These are phyloP conservation scores for Formica exsecta DNA, from an alignment of 1,140 invertebrate species.

Conservation along the genomic window DNA sequence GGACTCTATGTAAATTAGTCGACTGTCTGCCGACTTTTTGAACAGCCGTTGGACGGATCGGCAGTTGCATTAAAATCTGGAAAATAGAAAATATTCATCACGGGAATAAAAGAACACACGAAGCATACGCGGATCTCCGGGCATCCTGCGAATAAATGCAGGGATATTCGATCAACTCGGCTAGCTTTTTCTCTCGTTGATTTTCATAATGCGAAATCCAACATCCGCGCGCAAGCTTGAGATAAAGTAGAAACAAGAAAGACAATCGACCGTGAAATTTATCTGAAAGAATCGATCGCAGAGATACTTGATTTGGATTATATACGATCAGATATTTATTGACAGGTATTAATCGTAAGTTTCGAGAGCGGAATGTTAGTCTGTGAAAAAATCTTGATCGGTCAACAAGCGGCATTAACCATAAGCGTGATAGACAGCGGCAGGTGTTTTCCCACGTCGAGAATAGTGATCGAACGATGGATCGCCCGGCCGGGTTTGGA, in stretches of 20 bases:
- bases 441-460: constrained; percentile 76
- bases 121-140: neutral
- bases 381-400: constrained; percentile 4
- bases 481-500: constrained; percentile 32
- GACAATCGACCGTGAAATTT: neutral
- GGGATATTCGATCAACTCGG: neutral
- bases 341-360: constrained; percentile 18
- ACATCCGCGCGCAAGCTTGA: neutral
- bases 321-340: constrained; percentile 1
- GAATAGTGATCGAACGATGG: constrained; percentile 21
- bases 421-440: constrained; percentile 1
- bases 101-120: constrained; percentile 2
- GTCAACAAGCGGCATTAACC: neutral
- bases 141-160: neutral
- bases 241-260: neutral
- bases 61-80: constrained; percentile 18
- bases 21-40: constrained; percentile 34
- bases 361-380: neutral
- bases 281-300: neutral
- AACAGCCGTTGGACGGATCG: neutral
- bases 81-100: constrained; percentile 19
- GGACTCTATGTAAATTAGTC: constrained; percentile 47
- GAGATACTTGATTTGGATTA: neutral
- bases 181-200: neutral
- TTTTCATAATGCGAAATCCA: neutral